These are phyloP conservation scores for Ctenosaura bakeri DNA, from an alignment of 2,797 vertebrate genomes.

Conservation along the genomic window DNA sequence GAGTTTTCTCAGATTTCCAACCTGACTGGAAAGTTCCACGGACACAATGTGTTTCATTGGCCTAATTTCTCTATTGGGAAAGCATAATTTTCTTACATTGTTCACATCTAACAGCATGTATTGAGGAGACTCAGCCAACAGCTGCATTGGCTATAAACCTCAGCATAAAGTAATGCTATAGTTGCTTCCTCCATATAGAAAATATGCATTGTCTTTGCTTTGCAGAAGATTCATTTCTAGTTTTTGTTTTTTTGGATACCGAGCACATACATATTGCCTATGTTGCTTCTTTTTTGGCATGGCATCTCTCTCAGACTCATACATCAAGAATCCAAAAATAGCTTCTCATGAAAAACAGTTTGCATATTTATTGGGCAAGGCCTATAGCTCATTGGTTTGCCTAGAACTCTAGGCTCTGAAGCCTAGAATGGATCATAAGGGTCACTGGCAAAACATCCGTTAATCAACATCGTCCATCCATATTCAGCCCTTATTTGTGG, in stretches of 20 bases:
- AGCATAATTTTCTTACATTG: neutral
- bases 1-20: neutral
- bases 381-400: neutral
- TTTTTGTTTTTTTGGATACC: too few relatives aligned
- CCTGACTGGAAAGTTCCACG: neutral
- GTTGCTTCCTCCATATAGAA: neutral
- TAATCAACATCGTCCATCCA: neutral
- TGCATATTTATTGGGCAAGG: neutral
- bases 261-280: neutral
- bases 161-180: neutral
- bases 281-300: neutral
- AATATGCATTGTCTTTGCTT: neutral
- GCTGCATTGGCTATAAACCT: neutral
- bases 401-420: neutral
- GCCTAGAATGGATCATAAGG: neutral
- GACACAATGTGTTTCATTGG: neutral
- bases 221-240: neutral
- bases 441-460: neutral
- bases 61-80: neutral
- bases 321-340: neutral
- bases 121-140: neutral
- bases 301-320: neutral
- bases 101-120: neutral
- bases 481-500: too few relatives aligned
- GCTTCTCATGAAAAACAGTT: neutral